Conservation (phyloP, 2,888 invertebrate species). For the Rotaria socialis region DNA sequence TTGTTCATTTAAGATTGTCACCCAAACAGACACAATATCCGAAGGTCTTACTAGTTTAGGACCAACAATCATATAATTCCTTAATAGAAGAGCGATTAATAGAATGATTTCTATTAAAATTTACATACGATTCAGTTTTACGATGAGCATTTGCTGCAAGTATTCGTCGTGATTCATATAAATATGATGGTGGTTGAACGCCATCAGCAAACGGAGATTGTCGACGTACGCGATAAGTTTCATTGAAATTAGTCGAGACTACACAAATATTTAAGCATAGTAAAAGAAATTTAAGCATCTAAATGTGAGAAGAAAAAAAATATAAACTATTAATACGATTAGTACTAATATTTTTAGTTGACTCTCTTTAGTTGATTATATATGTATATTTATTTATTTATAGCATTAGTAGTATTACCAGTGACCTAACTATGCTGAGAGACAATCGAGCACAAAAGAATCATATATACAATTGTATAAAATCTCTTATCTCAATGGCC, state of each 20-base stretch:
- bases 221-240: neutral
- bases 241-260: neutral
- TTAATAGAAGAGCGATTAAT: neutral
- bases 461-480: neutral
- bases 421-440: neutral
- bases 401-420: neutral
- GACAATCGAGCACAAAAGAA: neutral
- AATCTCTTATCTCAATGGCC: neutral
- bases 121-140: neutral
- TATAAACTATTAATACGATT: neutral
- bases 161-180: neutral
- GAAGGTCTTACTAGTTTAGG: slow-evolving; percentile 42
- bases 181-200: neutral
- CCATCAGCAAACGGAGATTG: slow-evolving; percentile 24
- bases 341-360: too few relatives aligned
- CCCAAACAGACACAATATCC: slow-evolving; percentile 42
- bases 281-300: neutral
- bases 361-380: neutral
- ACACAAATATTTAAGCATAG: neutral
- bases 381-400: too few relatives aligned
- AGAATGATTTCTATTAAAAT: too few relatives aligned
- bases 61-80: slow-evolving; percentile 42
- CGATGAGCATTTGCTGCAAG: neutral
- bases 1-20: slow-evolving; percentile 42
- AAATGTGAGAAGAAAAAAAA: neutral